These are phyloP conservation scores for Aviceda subcristata DNA, from an alignment of 2,113 vertebrate genomes.

Conservation along the genomic window DNA sequence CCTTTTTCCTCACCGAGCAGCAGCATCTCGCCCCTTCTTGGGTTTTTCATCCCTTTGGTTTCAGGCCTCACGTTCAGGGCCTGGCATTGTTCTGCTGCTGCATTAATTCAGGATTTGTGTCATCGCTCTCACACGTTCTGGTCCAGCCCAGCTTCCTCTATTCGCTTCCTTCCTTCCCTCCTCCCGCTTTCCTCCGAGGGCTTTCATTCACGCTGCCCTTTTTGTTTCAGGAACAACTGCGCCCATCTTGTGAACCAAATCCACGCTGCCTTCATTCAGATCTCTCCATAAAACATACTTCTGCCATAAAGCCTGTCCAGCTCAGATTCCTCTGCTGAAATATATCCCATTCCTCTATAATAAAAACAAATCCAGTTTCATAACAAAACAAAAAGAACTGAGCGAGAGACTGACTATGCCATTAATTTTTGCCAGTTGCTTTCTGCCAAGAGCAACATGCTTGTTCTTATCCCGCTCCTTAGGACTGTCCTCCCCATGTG, in stretches of 20 bases:
- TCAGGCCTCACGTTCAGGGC: not conserved
- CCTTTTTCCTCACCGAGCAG: not conserved
- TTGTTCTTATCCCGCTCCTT: not conserved
- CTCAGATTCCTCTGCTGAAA: slow-evolving; percentile 1
- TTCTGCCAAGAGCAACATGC: slow-evolving; percentile 48
- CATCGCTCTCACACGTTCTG: not conserved
- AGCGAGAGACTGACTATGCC: not conserved
- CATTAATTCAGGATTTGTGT: not conserved
- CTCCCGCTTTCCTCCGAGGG: not conserved
- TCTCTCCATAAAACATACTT: not conserved
- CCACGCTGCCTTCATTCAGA: not conserved
- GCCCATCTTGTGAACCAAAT: not conserved
- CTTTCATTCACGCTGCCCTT: not conserved
- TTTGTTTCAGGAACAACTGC: not conserved
- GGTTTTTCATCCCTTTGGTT: not conserved
- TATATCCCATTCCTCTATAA: not conserved
- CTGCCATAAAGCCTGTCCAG: not conserved
- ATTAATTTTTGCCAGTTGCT: slow-evolving; percentile 6
- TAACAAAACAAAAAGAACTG: slow-evolving; percentile 32
- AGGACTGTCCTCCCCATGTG: not conserved
- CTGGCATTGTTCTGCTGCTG: not conserved
- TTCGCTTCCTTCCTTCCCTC: not conserved
- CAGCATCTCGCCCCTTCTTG: not conserved
- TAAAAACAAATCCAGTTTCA: slow-evolving; percentile 16
- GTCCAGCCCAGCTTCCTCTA: not conserved